Conservation (phyloP, 2,113 vertebrate species). For the Ranitomeya imitator region DNA sequence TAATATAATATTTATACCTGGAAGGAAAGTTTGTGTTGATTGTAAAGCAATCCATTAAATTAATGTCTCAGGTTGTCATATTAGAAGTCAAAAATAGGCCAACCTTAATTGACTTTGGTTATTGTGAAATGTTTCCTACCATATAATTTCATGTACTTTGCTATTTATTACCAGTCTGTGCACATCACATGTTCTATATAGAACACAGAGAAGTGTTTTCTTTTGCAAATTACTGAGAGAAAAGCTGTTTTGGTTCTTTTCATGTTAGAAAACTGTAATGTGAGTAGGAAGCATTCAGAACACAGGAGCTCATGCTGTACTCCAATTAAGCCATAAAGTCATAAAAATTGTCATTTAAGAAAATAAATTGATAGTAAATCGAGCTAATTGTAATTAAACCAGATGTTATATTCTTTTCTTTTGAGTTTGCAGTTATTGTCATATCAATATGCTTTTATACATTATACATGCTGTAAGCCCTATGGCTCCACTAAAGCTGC, state of each 20-base stretch:
- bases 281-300: background rate
- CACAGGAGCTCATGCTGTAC: background rate
- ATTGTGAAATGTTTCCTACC: background rate
- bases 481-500: background rate
- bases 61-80: background rate
- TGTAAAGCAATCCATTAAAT: background rate
- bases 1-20: background rate
- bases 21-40: background rate
- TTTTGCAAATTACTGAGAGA: background rate
- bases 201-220: background rate
- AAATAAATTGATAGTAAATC: background rate
- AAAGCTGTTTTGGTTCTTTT: background rate
- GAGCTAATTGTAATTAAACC: background rate
- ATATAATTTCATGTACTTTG: constrained; percentile 18
- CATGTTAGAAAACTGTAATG: background rate
- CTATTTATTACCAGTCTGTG: constrained; percentile 1
- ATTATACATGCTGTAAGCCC: background rate
- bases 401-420: background rate
- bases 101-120: constrained; percentile 33
- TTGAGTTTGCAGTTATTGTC: background rate
- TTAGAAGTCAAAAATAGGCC: constrained; percentile 17
- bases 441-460: background rate
- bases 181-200: constrained; percentile 1
- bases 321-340: no score
- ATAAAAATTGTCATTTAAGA: background rate